Percentiles rank a stretch among this genome's conserved stretches.
phyloP scores from a whole-genome alignment of 2,797 vertebrate species.

The Aphelocoma californica region DNA sequence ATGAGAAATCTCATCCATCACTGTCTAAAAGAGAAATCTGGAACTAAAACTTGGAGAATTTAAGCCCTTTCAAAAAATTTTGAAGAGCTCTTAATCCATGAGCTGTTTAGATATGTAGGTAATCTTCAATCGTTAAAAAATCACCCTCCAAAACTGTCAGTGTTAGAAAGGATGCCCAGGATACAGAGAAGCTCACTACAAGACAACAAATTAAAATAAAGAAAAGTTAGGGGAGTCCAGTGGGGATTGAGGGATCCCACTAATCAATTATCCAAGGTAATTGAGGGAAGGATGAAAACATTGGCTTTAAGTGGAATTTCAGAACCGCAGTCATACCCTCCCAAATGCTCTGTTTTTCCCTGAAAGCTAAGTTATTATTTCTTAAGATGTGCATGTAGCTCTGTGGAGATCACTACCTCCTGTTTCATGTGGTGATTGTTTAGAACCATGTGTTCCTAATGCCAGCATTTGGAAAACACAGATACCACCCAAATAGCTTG shows the following conservation, averaged over 20 bases:
- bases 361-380: neutral
- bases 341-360: neutral
- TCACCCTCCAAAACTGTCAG: neutral
- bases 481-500: neutral
- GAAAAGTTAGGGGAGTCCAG: neutral
- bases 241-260: neutral
- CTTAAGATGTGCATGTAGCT: neutral
- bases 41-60: neutral
- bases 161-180: neutral
- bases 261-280: neutral
- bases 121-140: neutral
- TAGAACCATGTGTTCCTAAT: neutral
- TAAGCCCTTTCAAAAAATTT: neutral
- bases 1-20: neutral
- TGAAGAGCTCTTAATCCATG: neutral
- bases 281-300: neutral
- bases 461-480: neutral
- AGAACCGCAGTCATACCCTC: neutral
- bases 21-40: neutral
- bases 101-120: neutral
- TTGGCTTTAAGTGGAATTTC: neutral
- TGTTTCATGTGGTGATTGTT: neutral
- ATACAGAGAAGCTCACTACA: neutral
- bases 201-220: neutral
- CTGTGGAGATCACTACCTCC: neutral